Percentiles rank a stretch among this genome's conserved stretches.
phyloP scores from a whole-genome alignment of 2,888 invertebrate genomes.

The Himalopsyche tibetana region DNA sequence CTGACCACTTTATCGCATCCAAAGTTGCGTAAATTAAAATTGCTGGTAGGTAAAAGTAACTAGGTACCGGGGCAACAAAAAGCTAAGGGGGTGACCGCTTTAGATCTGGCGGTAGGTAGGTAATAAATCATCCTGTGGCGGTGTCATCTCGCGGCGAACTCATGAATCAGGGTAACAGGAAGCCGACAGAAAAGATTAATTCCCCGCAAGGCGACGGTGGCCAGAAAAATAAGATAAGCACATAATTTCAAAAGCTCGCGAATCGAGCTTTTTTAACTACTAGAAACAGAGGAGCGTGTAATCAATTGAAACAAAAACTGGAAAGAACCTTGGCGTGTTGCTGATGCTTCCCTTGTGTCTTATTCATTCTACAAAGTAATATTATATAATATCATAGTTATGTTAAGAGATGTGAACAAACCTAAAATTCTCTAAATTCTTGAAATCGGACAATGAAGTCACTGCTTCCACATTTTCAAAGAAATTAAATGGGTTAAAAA shows the following conservation, averaged over 20 bases:
- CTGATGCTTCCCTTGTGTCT: no score
- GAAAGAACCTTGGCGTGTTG: no score
- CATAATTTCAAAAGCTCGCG: slow-evolving; percentile 23
- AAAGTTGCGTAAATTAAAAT: slow-evolving; percentile 55
- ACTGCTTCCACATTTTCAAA: no score
- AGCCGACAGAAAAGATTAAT: slow-evolving; percentile 60
- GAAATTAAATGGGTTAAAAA: no score
- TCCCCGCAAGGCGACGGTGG: slow-evolving; percentile 55
- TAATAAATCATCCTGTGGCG: slow-evolving; percentile 61
- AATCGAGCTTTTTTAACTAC: background rate
- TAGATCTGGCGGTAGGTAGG: slow-evolving; percentile 47
- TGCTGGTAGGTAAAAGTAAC: slow-evolving; percentile 42
- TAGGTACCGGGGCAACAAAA: slow-evolving; percentile 47
- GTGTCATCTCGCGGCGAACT: slow-evolving; percentile 61
- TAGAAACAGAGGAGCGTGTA: no score
- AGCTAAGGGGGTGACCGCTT: slow-evolving; percentile 50
- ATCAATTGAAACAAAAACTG: no score
- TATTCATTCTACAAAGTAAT: no score
- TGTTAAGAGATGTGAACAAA: no score
- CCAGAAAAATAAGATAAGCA: slow-evolving; percentile 63
- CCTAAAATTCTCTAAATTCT: no score
- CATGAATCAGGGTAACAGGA: slow-evolving; percentile 65
- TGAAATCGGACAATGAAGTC: no score
- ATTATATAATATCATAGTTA: no score
- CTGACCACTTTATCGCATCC: slow-evolving; percentile 33